Conservation (phyloP, 1,140 invertebrate genomes). For the Chironomus tepperi region DNA sequence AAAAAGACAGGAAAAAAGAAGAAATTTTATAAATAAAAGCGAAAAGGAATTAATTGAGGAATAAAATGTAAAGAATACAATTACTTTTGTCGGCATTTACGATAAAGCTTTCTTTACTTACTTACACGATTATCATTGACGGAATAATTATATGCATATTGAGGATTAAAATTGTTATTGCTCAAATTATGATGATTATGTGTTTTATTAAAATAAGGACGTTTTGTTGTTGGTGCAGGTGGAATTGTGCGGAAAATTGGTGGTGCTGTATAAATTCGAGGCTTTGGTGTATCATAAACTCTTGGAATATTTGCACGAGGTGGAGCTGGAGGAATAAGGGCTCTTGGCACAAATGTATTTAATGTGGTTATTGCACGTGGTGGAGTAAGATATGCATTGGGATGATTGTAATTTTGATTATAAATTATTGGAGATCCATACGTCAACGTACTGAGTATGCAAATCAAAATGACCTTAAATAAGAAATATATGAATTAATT, state of each 20-base stretch:
- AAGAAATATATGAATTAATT: neutral
- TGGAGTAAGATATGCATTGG: neutral
- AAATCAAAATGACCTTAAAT: neutral
- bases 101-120: neutral
- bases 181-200: neutral
- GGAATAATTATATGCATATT: constrained; percentile 5
- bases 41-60: constrained; percentile 52
- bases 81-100: neutral
- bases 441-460: neutral
- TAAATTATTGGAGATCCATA: neutral
- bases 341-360: neutral
- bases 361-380: neutral
- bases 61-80: neutral
- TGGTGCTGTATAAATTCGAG: constrained; percentile 1
- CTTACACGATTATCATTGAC: constrained; percentile 20
- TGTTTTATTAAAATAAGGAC: neutral
- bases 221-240: neutral
- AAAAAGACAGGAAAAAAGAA: too few species aligned
- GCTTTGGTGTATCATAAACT: neutral
- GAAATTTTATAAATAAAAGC: constrained; percentile 46
- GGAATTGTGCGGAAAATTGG: neutral
- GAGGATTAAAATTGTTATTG: neutral
- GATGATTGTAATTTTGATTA: neutral
- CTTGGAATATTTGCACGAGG: neutral
- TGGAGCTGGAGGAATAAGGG: neutral